Evolutionary conservation across 2,888 invertebrate species (phyloP).

Genomic region (Pammene fasciana): DNA sequence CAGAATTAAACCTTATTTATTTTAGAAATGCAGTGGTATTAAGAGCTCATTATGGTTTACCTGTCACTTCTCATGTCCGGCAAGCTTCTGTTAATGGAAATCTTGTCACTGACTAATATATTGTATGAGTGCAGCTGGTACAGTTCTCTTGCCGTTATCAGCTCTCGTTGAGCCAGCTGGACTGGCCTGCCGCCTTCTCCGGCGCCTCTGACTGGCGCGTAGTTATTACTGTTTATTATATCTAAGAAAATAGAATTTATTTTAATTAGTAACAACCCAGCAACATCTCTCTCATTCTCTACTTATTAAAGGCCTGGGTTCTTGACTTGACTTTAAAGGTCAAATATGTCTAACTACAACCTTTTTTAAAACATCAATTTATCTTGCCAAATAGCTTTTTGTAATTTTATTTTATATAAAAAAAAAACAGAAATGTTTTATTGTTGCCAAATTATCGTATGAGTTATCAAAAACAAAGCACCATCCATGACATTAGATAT

Average conservation of each 20-base stretch:
- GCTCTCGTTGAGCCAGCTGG: conserved; percentile 88
- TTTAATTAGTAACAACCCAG: too few relatives aligned
- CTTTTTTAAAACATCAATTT: not conserved
- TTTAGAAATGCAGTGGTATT: not conserved
- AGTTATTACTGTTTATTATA: conserved; percentile 89
- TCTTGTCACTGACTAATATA: conserved; percentile 93
- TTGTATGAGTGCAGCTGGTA: conserved; percentile 94
- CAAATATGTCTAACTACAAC: not conserved
- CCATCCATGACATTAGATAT: not conserved
- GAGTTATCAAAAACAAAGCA: conserved; percentile 5
- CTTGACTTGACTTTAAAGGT: too few relatives aligned
- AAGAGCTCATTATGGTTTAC: conserved; percentile 67
- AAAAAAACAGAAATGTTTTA: not conserved
- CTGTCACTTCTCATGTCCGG: conserved; percentile 92
- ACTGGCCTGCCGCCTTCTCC: conserved; percentile 93
- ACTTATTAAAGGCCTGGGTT: too few relatives aligned
- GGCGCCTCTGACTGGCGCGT: conserved; percentile 87
- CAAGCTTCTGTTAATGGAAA: conserved; percentile 91
- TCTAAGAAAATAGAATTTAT: conserved; percentile 71
- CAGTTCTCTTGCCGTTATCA: conserved; percentile 89
- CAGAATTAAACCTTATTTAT: too few relatives aligned
- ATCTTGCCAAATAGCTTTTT: not conserved
- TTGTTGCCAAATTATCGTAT: conserved; percentile 6
- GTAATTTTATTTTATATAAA: not conserved
- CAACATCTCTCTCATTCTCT: too few relatives aligned